Evolutionary conservation across 2,797 vertebrate species (phyloP).

Genomic region (Pterois miles): DNA sequence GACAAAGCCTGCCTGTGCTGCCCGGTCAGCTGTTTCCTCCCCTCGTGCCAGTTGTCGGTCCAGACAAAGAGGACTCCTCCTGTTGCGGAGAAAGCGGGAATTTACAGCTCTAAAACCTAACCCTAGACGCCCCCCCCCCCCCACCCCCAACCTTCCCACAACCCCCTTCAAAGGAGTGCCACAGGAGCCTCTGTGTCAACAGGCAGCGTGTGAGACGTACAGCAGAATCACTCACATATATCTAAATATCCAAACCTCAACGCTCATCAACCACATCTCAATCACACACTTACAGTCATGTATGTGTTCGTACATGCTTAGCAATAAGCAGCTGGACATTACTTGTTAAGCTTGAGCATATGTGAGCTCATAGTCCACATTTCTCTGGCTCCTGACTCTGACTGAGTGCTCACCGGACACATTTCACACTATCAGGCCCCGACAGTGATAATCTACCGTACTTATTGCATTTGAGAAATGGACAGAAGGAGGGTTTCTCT

Average conservation of each 20-base stretch:
- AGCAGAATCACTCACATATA: conserved; percentile 8
- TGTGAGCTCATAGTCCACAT: conserved; percentile 3
- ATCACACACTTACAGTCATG: neutral
- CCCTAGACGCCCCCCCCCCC: neutral
- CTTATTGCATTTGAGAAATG: conserved; percentile 39
- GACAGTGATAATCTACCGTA: conserved; percentile 44
- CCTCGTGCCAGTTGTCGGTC: conserved; percentile 74
- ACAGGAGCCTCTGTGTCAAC: conserved; percentile 63
- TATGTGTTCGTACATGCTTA: neutral
- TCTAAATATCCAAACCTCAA: conserved; percentile 30
- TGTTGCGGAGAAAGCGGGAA: conserved; percentile 39
- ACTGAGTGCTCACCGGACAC: neutral
- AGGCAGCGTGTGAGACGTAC: conserved; percentile 19
- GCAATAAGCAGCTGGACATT: conserved; percentile 37
- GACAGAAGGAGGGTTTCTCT: conserved; percentile 28
- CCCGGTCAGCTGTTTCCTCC: conserved; percentile 75
- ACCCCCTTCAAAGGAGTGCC: conserved; percentile 56
- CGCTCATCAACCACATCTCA: neutral
- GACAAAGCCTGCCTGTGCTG: conserved; percentile 18
- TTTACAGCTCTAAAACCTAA: conserved; percentile 44
- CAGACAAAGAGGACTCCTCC: conserved; percentile 70
- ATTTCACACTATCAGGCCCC: conserved; percentile 17
- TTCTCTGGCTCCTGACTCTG: neutral
- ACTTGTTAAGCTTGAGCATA: neutral
- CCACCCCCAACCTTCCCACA: conserved; percentile 31